Percentiles rank a stretch among this genome's conserved stretches.
These are phyloP conservation scores for Dasypogon diadema DNA, from an alignment of 2,888 invertebrate species.

Conservation along the genomic window DNA sequence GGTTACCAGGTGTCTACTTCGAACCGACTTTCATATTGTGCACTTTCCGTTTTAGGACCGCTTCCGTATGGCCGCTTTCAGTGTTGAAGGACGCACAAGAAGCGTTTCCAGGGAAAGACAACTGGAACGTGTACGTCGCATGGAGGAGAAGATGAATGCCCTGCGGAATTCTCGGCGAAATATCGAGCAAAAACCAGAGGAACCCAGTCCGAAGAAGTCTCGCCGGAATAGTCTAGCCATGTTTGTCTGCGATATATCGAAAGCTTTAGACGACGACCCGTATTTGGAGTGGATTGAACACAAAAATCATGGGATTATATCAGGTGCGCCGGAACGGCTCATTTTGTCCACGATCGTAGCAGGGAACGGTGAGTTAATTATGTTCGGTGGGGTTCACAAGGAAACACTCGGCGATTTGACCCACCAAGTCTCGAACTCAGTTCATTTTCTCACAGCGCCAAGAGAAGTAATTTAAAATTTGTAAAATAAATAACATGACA, in stretches of 20 bases:
- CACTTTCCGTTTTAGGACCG: conserved; percentile 62
- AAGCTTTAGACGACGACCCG: conserved; percentile 74
- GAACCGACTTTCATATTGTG: too few species aligned
- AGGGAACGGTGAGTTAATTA: conserved; percentile 91
- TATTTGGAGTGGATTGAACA: conserved; percentile 67
- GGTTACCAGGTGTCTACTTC: background rate
- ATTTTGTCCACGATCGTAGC: conserved; percentile 90
- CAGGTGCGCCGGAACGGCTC: conserved; percentile 86
- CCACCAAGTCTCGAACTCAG: conserved; percentile 81
- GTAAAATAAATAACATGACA: conserved; percentile 25
- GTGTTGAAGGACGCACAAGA: conserved; percentile 65
- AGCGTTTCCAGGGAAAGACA: conserved; percentile 73
- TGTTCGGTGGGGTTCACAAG: conserved; percentile 96
- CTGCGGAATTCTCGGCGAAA: conserved; percentile 62
- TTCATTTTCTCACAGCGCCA: conserved; percentile 82
- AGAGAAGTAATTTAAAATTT: conserved; percentile 74
- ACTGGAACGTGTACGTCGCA: conserved; percentile 74
- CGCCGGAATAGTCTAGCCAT: conserved; percentile 80
- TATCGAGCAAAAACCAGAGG: conserved; percentile 61
- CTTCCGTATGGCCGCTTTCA: conserved; percentile 74
- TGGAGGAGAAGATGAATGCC: conserved; percentile 74
- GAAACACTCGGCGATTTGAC: conserved; percentile 75
- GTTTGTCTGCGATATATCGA: conserved; percentile 87
- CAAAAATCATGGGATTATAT: conserved; percentile 74
- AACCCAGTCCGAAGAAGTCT: conserved; percentile 72